These are phyloP conservation scores for Brenthis hecate DNA, from an alignment of 2,888 invertebrate species.

Conservation along the genomic window DNA sequence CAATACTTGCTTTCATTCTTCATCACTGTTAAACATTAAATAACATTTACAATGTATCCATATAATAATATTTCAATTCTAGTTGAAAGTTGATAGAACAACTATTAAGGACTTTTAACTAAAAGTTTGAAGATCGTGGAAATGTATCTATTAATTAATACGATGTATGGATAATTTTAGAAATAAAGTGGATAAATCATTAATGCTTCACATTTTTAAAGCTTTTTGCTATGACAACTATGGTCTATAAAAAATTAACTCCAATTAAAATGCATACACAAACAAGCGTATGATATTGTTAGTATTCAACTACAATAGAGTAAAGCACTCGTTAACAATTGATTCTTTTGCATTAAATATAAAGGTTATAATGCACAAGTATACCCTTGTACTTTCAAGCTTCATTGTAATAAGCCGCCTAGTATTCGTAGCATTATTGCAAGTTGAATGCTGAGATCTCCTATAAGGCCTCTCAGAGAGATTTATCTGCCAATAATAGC, in stretches of 20 bases:
- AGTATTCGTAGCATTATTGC: conserved; percentile 58
- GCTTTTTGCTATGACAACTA: conserved; percentile 15
- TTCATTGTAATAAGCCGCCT: conserved; percentile 47
- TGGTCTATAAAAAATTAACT: conserved; percentile 21
- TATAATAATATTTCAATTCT: no score
- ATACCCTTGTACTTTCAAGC: conserved; percentile 30
- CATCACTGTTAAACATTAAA: no score
- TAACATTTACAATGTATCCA: no score
- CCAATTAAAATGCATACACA: conserved; percentile 20
- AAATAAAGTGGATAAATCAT: conserved; percentile 15
- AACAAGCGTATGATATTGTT: conserved; percentile 15
- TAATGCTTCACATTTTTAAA: conserved; percentile 16
- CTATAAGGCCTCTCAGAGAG: conserved; percentile 56
- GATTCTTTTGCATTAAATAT: conserved; percentile 21
- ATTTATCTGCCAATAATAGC: conserved; percentile 66
- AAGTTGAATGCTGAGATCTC: conserved; percentile 54
- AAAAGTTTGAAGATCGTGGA: no score
- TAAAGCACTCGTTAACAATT: conserved; percentile 29
- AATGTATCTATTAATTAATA: no score
- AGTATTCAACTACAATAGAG: conserved; percentile 24
- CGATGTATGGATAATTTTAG: conserved; percentile 12
- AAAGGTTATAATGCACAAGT: conserved; percentile 32
- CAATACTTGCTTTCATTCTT: not conserved
- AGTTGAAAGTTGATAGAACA: no score
- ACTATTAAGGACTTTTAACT: no score